Evolutionary conservation across 2,797 vertebrate species (phyloP), one percentile per base, ranked within the genome.

Genomic region (Amniataba percoides): DNA sequence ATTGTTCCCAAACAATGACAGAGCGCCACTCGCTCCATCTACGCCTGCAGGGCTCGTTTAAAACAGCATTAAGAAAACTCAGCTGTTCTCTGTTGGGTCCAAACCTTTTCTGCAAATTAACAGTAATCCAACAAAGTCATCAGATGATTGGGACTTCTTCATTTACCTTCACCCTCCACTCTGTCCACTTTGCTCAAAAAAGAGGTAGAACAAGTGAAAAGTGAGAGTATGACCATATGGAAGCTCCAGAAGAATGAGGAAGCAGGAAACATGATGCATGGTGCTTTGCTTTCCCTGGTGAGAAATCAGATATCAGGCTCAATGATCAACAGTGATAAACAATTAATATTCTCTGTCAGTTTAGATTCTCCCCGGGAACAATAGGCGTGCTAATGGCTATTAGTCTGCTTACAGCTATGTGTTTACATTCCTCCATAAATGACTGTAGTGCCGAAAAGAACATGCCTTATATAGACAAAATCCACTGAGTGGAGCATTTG

Each of bases 371-470:
- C 65, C 61, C 27, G 78, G 6, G 2, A 75, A 79, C 57, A 72
- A 78, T 45, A 59, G 58, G 48, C 40, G 71, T 27, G 23, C 74
- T 81, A 71, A 80, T 78, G 57, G 73, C 70, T 76, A 80, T 87
- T 87, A 80, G 83, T 77, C 79, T 78, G 74, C 85, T 70, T 79
- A 80, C 87, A 71, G 83, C 51, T 76, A 40, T 25, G 74, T 83
- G 84, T 93, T 90, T 92, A 92, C 87, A 87, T 90, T 92, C 85
- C 80, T 67, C 60, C 27, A 67, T 84, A 84, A 86, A 90, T 77
- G 78, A 74, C 75, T 82, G 75, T 71, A 78, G 84, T 40, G 31
- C 66, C 1, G n/a, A 69, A 70, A 64, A 65, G 80, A 88, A 57
- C 78, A 55, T 2, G 48, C 86, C 89, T 79, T 92, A 88, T 91